These are phyloP conservation scores for Gymnodraco acuticeps DNA, from an alignment of 2,797 vertebrate genomes.

Conservation along the genomic window DNA sequence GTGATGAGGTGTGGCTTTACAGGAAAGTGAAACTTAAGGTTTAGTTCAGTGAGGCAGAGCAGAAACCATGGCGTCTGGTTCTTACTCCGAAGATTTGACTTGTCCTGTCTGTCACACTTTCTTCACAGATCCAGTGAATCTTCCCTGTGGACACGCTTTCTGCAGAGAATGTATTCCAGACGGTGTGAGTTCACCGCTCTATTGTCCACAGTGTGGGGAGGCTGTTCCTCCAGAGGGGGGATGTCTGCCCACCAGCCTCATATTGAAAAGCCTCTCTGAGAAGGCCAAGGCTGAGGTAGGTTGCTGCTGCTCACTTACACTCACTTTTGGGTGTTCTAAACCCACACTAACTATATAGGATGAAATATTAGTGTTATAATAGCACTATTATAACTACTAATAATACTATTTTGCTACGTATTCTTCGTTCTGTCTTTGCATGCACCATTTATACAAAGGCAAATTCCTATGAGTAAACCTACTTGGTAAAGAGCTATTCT, in stretches of 20 bases:
- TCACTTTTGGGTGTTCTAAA: no score
- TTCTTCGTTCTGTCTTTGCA: no score
- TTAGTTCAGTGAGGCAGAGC: not conserved
- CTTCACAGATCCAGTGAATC: conserved; percentile 71
- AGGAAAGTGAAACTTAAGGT: conserved; percentile 7
- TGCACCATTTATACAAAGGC: no score
- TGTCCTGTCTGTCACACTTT: conserved; percentile 69
- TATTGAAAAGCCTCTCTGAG: conserved; percentile 61
- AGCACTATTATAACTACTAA: no score
- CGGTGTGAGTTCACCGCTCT: conserved; percentile 7
- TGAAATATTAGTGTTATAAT: no score
- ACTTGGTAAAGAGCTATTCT: no score
- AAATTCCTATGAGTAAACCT: no score
- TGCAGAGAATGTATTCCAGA: conserved; percentile 68
- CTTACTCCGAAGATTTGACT: conserved; percentile 26
- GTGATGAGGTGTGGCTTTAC: conserved; percentile 14
- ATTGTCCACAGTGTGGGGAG: conserved; percentile 67
- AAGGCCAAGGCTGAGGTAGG: conserved; percentile 34
- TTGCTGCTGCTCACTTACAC: no score
- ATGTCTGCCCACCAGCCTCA: conserved; percentile 54
- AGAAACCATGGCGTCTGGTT: conserved; percentile 30
- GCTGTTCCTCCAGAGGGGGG: conserved; percentile 21
- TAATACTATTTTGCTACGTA: no score
- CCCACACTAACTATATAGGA: no score
- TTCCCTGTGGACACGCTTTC: conserved; percentile 75